Base-by-base conservation (phyloP, 2,888 invertebrate species). In the Rhagium mordax region DNA sequence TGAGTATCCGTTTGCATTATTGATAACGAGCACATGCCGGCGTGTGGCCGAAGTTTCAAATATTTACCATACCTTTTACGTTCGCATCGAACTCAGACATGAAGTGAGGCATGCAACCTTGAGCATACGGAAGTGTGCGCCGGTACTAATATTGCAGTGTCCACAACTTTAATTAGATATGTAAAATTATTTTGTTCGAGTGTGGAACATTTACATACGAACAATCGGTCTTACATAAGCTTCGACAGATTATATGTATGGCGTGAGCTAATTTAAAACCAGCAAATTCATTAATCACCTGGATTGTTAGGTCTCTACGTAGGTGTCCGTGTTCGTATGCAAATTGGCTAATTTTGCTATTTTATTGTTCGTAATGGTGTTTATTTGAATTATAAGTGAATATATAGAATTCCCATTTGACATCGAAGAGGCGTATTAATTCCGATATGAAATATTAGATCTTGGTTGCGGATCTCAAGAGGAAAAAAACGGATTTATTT, bases 171-270 rank as follows among this genome's bases (percentile, higher is more conserved):
- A 68, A 74, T 74, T 72, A 74, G 61, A 69, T 74, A 71, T 71
- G 69, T 51, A 70, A 70, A 73, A 70, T 73, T 73, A 73, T 73
- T 73, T 73, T 48, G 70, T 70, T 59, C 61, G 69, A 70, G 73
- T 73, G 64, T 73, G 29, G 20, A 47, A 16, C 29, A 70, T 73
- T 73, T 70, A 65, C 70, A 73, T 70, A 66, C n/a, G 65, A 70
- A 73, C 73, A 70, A 73, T 70, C 73, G 69, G 41, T 64, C 69
- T 73, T 73, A 73, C 70, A 70, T 73, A 73, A 70, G 73, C 70
- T 29, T 27, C 21, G 60, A 55, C 57, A 27, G 65, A 64, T 70
- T 65, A 57, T 57, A 59, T 47, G 59, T 59, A 57, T 29, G 55
- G 67, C 67, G 57, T 67, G 57, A 67, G 67, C 67, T 67, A 49